Evolutionary conservation across 1,140 invertebrate genomes (phyloP).

Genomic region (Ladona fulva): DNA sequence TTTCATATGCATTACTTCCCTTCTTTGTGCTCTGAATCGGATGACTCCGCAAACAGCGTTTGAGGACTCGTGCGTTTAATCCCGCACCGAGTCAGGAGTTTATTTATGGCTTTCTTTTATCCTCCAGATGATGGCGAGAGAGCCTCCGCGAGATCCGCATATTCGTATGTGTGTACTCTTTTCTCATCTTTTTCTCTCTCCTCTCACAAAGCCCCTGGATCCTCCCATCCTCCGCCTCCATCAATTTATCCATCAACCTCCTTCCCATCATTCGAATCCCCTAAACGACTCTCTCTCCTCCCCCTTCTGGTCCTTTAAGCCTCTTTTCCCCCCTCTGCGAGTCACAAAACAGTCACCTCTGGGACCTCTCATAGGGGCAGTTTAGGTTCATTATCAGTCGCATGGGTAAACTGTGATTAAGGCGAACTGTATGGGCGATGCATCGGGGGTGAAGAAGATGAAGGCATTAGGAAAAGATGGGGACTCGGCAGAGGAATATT

Average conservation of each 20-base stretch:
- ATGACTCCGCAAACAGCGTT: background rate
- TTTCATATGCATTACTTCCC: constrained; percentile 1
- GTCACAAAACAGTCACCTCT: background rate
- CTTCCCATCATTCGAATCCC: background rate
- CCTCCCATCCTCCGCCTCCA: background rate
- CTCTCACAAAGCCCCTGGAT: background rate
- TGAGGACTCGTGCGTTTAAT: background rate
- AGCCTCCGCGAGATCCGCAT: background rate
- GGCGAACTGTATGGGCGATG: background rate
- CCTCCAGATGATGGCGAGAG: background rate
- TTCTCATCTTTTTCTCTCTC: background rate
- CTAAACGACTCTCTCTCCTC: background rate
- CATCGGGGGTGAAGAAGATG: background rate
- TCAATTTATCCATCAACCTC: background rate
- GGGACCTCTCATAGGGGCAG: background rate
- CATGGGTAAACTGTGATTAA: background rate
- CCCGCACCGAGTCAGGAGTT: background rate
- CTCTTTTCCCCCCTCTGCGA: background rate
- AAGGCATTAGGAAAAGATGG: background rate
- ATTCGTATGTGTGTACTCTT: background rate
- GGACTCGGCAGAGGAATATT: background rate
- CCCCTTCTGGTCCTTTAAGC: background rate
- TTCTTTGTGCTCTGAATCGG: background rate
- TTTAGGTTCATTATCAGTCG: background rate
- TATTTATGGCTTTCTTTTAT: constrained; percentile 11